These are phyloP conservation scores for Sebastes vulpes DNA, from an alignment of 2,797 vertebrate genomes.

Conservation along the genomic window DNA sequence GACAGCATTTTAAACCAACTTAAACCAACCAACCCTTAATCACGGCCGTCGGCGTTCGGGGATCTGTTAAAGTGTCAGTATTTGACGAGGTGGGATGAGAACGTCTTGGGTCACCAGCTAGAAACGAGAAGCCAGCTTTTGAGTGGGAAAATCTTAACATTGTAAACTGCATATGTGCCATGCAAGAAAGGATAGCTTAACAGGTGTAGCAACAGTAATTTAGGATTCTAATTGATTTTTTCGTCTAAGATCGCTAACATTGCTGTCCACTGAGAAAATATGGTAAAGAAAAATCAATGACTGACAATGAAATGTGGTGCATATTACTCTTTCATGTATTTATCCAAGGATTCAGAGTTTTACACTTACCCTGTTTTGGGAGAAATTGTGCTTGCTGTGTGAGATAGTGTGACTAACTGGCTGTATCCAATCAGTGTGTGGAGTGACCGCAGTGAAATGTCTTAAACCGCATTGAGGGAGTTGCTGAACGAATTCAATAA, in stretches of 20 bases:
- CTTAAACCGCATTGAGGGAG: constrained; percentile 54
- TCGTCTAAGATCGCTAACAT: neutral
- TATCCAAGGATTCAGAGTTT: constrained; percentile 15
- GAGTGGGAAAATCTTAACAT: neutral
- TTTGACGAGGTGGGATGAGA: neutral
- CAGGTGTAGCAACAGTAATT: no score
- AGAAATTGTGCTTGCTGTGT: constrained; percentile 38
- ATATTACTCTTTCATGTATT: constrained; percentile 15
- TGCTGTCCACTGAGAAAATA: neutral
- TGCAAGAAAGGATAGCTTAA: neutral
- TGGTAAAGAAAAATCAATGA: neutral
- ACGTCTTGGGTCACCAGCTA: neutral
- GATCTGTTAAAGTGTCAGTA: neutral
- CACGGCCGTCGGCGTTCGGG: no score
- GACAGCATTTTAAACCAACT: neutral
- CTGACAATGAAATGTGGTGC: neutral
- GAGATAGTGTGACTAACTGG: constrained; percentile 63
- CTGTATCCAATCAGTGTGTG: constrained; percentile 62
- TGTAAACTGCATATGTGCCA: neutral
- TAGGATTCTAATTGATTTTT: neutral
- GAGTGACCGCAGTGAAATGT: constrained; percentile 59
- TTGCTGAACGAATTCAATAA: constrained; percentile 73
- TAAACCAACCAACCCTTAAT: neutral
- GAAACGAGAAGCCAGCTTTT: neutral
- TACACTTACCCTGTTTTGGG: neutral